A percentile compares a stretch with the other conserved stretches of the same genome.
These are phyloP conservation scores for Brachionus calyciflorus DNA, from an alignment of 1,140 invertebrate species.

Conservation along the genomic window DNA sequence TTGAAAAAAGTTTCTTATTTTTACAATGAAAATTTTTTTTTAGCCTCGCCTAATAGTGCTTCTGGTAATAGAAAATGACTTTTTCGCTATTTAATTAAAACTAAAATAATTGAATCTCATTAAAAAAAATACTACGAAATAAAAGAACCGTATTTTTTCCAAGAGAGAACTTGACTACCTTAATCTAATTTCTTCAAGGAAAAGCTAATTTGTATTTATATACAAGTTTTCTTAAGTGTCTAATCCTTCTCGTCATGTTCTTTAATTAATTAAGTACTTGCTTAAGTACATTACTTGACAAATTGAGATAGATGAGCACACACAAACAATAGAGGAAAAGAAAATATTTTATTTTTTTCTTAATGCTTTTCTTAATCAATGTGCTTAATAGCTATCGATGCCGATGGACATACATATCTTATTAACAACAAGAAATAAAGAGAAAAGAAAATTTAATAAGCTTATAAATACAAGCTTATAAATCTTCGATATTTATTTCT, in stretches of 20 bases:
- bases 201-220: background rate
- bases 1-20: too few species aligned
- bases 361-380: conserved; percentile 17
- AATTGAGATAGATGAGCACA: background rate
- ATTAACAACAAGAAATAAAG: background rate
- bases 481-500: conserved; percentile 2
- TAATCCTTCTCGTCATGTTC: background rate
- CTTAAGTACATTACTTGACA: conserved; percentile 17
- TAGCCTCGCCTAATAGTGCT: too few species aligned
- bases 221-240: background rate
- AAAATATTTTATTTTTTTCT: too few species aligned
- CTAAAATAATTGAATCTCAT: too few species aligned
- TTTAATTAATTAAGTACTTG: background rate
- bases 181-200: background rate
- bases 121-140: too few species aligned
- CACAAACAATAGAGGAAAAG: background rate
- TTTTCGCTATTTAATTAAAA: too few species aligned
- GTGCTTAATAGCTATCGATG: conserved; percentile 5
- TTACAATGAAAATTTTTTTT: too few species aligned
- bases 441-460: conserved; percentile 10
- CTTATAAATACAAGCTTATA: conserved; percentile 12
- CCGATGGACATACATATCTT: conserved; percentile 16
- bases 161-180: background rate
- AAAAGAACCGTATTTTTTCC: too few species aligned
- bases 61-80: too few species aligned